Base-by-base conservation (phyloP, 2,888 invertebrate species). In the Drosophila nr. fundita region DNA sequence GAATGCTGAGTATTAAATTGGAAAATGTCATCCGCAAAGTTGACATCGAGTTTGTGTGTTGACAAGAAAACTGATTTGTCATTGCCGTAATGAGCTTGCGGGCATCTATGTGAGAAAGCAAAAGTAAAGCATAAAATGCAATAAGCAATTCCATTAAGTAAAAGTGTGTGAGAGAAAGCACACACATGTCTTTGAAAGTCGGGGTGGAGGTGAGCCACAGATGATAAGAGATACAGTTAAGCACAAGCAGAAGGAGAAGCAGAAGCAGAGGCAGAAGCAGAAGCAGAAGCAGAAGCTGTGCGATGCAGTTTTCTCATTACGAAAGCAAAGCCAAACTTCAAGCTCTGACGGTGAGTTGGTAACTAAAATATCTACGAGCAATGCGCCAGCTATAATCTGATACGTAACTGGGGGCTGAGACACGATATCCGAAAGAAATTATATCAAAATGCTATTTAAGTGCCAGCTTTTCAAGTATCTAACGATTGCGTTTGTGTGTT, bases 11-110 rank as follows among this genome's bases (percentile, higher is more conserved):
- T 59, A 55, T 55, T 48, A 85, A 85, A 90, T 89, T 90, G 85
- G 87, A 85, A 85, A 90, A 83, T 81, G 87, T 74, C 72, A 89
- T 59, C 66, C 54, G 68, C 79, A 87, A 90, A 80, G 68, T 90
- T 84, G 89, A 86, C 89, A 80, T 74, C 69, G 42, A 72, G 66
- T 73, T 76, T 79, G 76, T 73, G 71, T 82, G 50, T 89, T 87
- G 87, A 90, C 90, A 87, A 69, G 84, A 89, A 87, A 87, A 87
- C 90, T 90, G 87, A 87, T 87, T 87, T 87, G 90, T 87, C 87
- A 87, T 90, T 60, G 74, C 69, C 50, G 85, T 90, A 87, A 90
- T 90, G 76, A 90, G 87, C 87, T 89, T 57, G 76, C 78, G 3
- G 4, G 2, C 21, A 4, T 18, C 7, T 55, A 7, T n/a, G 42